These are phyloP conservation scores for Brenthis hecate DNA, from an alignment of 2,888 invertebrate species.

Conservation along the genomic window DNA sequence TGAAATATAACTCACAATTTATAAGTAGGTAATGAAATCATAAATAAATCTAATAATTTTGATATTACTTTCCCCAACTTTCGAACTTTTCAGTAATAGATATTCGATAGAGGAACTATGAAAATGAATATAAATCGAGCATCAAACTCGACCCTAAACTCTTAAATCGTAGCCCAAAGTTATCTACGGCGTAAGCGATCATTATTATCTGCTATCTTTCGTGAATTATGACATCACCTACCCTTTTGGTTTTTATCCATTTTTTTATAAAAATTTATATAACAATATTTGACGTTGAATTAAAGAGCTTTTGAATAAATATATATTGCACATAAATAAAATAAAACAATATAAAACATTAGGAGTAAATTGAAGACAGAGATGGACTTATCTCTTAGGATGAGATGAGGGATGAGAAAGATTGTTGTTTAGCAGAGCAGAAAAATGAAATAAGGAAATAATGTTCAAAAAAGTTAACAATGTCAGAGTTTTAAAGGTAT, in stretches of 20 bases:
- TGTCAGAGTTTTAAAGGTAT: too few species aligned
- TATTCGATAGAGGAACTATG: background rate
- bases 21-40: too few species aligned
- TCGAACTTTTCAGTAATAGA: background rate
- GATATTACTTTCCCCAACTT: background rate
- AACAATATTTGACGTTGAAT: background rate
- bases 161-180: background rate
- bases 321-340: background rate
- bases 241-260: background rate
- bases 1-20: too few species aligned
- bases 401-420: too few species aligned
- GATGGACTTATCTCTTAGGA: too few species aligned
- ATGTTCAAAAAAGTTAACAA: too few species aligned
- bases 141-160: background rate
- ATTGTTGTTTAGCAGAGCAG: too few species aligned
- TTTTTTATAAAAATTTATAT: background rate
- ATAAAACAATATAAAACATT: background rate
- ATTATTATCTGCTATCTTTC: constrained; percentile 2
- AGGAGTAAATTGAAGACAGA: background rate
- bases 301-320: background rate
- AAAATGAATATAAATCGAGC: constrained; percentile 5
- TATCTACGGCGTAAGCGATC: background rate
- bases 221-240: constrained; percentile 4
- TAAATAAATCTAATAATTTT: background rate
- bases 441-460: too few species aligned